phyloP scores from a whole-genome alignment of 1,140 invertebrate genomes.

The Vollenhovia emeryi region DNA sequence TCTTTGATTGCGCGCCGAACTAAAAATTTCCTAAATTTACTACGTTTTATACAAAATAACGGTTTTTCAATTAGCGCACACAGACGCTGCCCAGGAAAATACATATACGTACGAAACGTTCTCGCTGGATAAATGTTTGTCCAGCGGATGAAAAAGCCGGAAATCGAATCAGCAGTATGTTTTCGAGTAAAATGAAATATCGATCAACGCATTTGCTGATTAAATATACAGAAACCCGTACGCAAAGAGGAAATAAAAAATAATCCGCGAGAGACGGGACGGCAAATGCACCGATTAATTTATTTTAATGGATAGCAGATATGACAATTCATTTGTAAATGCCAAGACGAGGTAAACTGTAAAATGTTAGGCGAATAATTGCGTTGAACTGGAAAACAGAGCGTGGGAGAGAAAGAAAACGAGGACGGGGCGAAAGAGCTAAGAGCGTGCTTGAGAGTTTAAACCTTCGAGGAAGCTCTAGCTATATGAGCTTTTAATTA shows the following conservation, averaged over 20 bases:
- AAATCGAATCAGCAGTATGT: conserved; percentile 40
- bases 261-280: background rate
- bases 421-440: conserved; percentile 26
- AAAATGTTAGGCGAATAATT: conserved; percentile 20
- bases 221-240: conserved; percentile 38
- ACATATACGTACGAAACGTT: background rate
- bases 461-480: conserved; percentile 49
- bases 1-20: background rate
- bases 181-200: conserved; percentile 54
- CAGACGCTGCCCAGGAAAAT: background rate
- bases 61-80: background rate
- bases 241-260: background rate
- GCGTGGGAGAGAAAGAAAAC: conserved; percentile 9
- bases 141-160: conserved; percentile 26
- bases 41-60: background rate
- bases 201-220: conserved; percentile 49
- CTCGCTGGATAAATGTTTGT: conserved; percentile 40
- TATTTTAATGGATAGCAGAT: conserved; percentile 18
- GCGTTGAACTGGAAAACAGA: background rate
- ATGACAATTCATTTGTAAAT: conserved; percentile 24
- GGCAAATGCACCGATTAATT: conserved; percentile 31
- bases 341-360: background rate
- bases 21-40: conserved; percentile 27
- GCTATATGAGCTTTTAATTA: conserved; percentile 59
- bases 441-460: conserved; percentile 15